Evolutionary conservation across 2,888 invertebrate genomes (phyloP).

Genomic region (Dolichopus griseipennis): DNA sequence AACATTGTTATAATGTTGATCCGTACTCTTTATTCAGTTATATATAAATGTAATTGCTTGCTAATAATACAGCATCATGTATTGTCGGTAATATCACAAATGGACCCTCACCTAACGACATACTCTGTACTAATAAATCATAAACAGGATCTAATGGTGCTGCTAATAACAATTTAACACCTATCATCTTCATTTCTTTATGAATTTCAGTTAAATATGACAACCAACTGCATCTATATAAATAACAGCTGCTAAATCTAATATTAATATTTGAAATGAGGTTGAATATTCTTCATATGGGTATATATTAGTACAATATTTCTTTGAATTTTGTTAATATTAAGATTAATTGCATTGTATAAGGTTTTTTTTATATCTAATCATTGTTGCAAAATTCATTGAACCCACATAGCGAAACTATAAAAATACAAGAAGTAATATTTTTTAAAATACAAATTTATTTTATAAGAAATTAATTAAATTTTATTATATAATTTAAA

Average conservation of each 20-base stretch:
- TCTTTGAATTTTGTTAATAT: conserved; percentile 38
- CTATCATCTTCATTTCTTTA: conserved; percentile 47
- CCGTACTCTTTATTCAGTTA: too few species aligned
- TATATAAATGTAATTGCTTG: too few species aligned
- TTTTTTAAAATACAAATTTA: too few species aligned
- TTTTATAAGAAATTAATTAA: too few species aligned
- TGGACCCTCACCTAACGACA: conserved; percentile 38
- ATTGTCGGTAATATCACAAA: conserved; percentile 52
- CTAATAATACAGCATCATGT: conserved; percentile 53
- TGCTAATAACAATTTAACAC: conserved; percentile 49
- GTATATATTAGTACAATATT: conserved; percentile 8
- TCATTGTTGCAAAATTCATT: conserved; percentile 57
- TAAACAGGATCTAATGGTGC: conserved; percentile 46
- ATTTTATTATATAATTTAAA: too few species aligned
- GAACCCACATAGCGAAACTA: conserved; percentile 56
- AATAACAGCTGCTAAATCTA: conserved; percentile 56
- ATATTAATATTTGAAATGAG: conserved; percentile 40
- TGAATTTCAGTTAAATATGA: conserved; percentile 47
- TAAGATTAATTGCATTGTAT: conserved; percentile 46
- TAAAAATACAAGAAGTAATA: too few species aligned
- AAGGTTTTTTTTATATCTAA: conserved; percentile 50
- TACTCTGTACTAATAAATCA: conserved; percentile 37
- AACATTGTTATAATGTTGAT: too few species aligned
- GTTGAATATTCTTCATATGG: conserved; percentile 21
- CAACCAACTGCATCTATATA: conserved; percentile 59